Conservation (phyloP, 2,888 invertebrate genomes). For the Cephus pygmeus region DNA sequence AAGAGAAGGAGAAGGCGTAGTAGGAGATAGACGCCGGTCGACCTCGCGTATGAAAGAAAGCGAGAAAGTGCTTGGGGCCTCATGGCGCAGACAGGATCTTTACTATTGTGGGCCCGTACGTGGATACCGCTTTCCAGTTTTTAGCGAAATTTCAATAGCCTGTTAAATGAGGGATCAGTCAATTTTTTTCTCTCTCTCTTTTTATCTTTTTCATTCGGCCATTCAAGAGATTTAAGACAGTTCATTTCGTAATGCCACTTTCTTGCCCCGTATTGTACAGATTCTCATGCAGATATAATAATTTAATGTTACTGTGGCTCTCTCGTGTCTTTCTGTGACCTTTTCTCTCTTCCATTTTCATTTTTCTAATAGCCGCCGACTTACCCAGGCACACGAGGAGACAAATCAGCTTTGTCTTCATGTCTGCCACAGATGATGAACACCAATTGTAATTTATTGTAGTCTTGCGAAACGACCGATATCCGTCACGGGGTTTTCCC, state of each 20-base stretch:
- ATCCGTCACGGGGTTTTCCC: not conserved
- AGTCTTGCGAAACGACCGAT: not conserved
- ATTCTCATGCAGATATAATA: not conserved
- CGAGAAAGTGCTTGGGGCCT: constrained; percentile 52
- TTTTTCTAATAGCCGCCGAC: constrained; percentile 24
- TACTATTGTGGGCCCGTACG: constrained; percentile 27
- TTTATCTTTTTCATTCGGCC: not conserved
- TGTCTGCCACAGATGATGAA: constrained; percentile 19
- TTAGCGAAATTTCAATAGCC: constrained; percentile 12
- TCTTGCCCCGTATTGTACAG: not conserved
- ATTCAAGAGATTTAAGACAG: not conserved
- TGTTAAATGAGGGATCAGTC: not conserved
- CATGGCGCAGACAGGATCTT: constrained; percentile 10
- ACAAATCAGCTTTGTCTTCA: constrained; percentile 54
- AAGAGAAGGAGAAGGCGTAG: not conserved
- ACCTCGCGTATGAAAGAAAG: constrained; percentile 61
- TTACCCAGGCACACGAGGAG: constrained; percentile 55
- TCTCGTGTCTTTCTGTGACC: not conserved
- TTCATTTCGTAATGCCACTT: not conserved
- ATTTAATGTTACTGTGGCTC: not conserved
- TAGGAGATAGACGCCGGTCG: constrained; percentile 44
- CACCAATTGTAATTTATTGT: not conserved
- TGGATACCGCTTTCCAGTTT: constrained; percentile 32
- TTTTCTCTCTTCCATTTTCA: not conserved
- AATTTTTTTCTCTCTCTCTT: not conserved